Base-by-base conservation (phyloP, 1,140 invertebrate genomes). In the Cheumatopsyche charites region DNA sequence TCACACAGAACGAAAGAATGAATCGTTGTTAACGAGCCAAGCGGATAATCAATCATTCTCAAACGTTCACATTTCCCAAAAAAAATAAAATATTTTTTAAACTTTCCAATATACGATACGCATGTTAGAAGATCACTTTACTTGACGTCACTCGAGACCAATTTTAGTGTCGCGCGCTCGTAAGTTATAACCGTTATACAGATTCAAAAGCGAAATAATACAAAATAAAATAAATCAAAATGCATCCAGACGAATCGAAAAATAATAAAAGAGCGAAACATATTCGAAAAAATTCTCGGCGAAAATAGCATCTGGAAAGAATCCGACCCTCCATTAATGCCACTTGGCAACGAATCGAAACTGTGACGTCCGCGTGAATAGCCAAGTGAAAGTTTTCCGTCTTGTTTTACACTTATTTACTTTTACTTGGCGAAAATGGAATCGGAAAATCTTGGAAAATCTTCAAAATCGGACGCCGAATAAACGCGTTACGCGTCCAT, bases 311-410 rank as follows among this genome's bases (percentile, higher is more conserved):
- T 19, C 23, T 19, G 55, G 55, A 58, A 58, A 58, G 55, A 58
- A 58, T 58, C 23, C 23, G 55, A 58, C 47, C 47, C 47, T 52
- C 9, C 47, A 19, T 19, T 17, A 19, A 21, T 58, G 21, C 55
- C 55, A 58, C 55, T 58, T 58, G 55, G 55, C 55, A 58, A 58
- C 55, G 55, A 23, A 26, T 25, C 21, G 11, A 58, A 58, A 25
- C 23, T 26, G 55, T 58, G 55, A 58, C 55, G 55, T 58, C 55
- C 55, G 47, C 47, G n/a, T 52, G n/a, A 52, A 52, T 52, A 52
- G 47, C 47, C 9, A 5, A 17, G 19, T 36, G 19, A 52, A 19
- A 52, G 19, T 58, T 25, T 58, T 25, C n/a, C 21, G 1, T 58
- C 23, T 58, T 13, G 55, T 58, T 25, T 58, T 58, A 19, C 23